Evolutionary conservation across 2,888 invertebrate genomes (phyloP).

Genomic region (Epicampocera succincta): DNA sequence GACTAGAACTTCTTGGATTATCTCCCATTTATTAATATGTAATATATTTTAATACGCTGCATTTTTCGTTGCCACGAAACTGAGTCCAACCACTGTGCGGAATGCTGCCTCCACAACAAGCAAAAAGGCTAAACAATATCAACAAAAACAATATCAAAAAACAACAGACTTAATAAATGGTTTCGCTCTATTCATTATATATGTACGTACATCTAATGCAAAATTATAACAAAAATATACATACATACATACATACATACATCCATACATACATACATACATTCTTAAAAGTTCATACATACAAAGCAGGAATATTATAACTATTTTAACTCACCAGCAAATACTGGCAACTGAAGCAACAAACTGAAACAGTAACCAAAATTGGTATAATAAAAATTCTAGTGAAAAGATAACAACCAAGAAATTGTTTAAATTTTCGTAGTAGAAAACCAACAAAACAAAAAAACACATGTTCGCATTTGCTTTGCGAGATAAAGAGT

Average conservation of each 20-base stretch:
- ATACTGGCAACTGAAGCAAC: not conserved
- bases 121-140: not conserved
- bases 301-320: slow-evolving; percentile 3
- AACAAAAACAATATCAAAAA: too few species aligned
- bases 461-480: too few species aligned
- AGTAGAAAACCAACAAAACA: not conserved
- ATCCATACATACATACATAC: too few species aligned
- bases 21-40: not conserved
- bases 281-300: too few species aligned
- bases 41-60: not conserved
- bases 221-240: not conserved
- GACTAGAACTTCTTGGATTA: too few species aligned
- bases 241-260: not conserved
- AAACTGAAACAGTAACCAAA: slow-evolving; percentile 40
- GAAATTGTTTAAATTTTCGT: not conserved
- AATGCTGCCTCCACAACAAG: not conserved
- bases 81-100: slow-evolving; percentile 31
- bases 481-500: too few species aligned
- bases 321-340: slow-evolving; percentile 19
- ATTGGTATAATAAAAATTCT: slow-evolving; percentile 15
- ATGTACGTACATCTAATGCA: too few species aligned
- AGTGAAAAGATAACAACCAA: not conserved
- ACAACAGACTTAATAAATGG: slow-evolving; percentile 44
- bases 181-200: slow-evolving; percentile 33
- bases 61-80: not conserved